A percentile compares a stretch with the other conserved stretches of the same genome.
Evolutionary conservation across 1,140 invertebrate species (phyloP).

Genomic region (Adoxophyes honmai): DNA sequence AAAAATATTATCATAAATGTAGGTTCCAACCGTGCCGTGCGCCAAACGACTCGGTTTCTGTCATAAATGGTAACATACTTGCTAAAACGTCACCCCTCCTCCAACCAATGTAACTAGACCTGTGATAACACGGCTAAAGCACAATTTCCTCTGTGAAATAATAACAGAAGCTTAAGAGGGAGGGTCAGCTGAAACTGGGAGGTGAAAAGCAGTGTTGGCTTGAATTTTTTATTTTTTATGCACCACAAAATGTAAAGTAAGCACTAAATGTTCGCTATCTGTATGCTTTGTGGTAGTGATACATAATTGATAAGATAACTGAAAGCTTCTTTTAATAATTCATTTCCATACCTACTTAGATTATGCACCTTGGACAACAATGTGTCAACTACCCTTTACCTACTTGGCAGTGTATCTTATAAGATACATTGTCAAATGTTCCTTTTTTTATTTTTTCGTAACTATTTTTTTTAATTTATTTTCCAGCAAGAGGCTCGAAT

Average conservation of each 20-base stretch:
- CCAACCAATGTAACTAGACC: background rate
- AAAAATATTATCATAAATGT: constrained; percentile 13
- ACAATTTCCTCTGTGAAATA: background rate
- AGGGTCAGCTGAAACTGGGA: background rate
- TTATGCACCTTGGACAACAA: too few relatives aligned
- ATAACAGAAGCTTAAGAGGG: background rate
- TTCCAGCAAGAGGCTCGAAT: too few relatives aligned
- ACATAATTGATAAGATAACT: too few relatives aligned
- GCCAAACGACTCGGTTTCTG: constrained; percentile 20
- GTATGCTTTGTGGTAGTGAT: background rate
- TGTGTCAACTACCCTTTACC: too few relatives aligned
- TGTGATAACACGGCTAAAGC: background rate
- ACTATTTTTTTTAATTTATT: too few relatives aligned
- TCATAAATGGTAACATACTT: constrained; percentile 18
- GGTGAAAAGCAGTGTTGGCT: background rate
- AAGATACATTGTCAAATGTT: too few relatives aligned
- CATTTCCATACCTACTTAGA: too few relatives aligned
- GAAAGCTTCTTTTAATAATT: too few relatives aligned
- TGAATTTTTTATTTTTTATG: constrained; percentile 3
- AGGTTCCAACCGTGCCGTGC: constrained; percentile 19
- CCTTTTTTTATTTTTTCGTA: too few relatives aligned
- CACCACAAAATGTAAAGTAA: constrained; percentile 6
- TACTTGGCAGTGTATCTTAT: too few relatives aligned
- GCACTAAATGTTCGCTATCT: constrained; percentile 1
- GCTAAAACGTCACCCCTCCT: constrained; percentile 1